Base-by-base conservation (phyloP, 2,797 vertebrate genomes). In the Pteropus rufus region DNA sequence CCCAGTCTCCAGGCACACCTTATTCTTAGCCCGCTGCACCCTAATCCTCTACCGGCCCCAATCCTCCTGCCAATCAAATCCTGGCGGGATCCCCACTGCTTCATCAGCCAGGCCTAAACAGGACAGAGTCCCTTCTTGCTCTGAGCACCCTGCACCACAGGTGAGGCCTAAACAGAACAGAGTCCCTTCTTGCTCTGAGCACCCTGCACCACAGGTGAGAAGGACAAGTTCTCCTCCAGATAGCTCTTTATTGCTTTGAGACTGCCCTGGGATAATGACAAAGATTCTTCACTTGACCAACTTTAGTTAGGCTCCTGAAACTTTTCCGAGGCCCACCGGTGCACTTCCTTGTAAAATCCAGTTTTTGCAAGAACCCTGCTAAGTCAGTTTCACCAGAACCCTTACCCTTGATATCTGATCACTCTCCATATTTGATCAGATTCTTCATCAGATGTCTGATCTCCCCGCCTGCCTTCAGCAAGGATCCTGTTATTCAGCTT, bases 301-400 rank as follows among this genome's bases (percentile, higher is more conserved):
- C n/a, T 39, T 81, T 12, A 91, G 54, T 72, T 65, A 91, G 39
- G n/a, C 65, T 49, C 41, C 44, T 11, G 34, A 76, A 65, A 5
- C 26, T 16, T 52, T 23, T 76, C 46, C 41, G 49, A 60, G 7
- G 39, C 5, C 41, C 77, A 36, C 69, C 65, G 44, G 10, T 21
- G 21, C 10, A 65, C 23, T 76, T 73, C 34, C 90, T 83, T 15
- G 3, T 84, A 76, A 84, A 84, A 65, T 36, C 46, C 31, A 21
- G 46, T 85, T 15, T 92, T 46, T 49, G 21, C 46, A 56, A 92
- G 15, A 76, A 76, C 23, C 10, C 46, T 26, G 14, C 46, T 56
- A 56, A 26, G 21, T 84, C 86, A 31, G 34, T 54, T 76, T 84
- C 29, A 76, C 58, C 80, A 76, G 70, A 76, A 56, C 16, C 31